Evolutionary conservation across 2,113 vertebrate species (phyloP).

Genomic region (Aramus guarauna): DNA sequence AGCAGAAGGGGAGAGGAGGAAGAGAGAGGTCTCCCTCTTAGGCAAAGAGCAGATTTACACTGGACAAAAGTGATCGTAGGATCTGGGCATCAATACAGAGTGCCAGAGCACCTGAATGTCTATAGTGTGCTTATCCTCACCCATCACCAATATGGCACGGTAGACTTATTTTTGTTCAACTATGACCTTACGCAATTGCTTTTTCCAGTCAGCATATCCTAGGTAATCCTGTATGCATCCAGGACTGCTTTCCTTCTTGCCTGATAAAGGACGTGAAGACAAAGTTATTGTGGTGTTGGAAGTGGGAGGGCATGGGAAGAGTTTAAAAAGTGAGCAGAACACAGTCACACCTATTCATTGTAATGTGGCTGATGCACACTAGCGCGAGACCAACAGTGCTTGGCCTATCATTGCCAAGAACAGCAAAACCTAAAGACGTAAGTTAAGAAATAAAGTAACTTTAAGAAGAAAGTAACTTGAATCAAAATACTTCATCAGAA

Average conservation of each 20-base stretch:
- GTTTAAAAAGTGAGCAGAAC: not conserved
- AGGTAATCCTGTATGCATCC: not conserved
- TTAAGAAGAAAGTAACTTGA: not conserved
- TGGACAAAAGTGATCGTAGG: not conserved
- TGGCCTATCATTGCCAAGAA: not conserved
- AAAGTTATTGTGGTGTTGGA: not conserved
- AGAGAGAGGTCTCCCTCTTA: not conserved
- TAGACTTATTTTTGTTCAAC: not conserved
- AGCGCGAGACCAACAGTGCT: not conserved
- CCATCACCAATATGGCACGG: not conserved
- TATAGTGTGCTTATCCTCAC: not conserved
- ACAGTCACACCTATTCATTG: not conserved
- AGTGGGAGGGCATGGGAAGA: not conserved
- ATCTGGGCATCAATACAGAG: not conserved
- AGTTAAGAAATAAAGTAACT: not conserved
- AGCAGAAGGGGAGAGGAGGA: not conserved
- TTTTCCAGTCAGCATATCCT: not conserved
- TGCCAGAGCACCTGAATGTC: not conserved
- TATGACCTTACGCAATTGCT: not conserved
- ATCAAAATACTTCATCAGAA: not conserved
- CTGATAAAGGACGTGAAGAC: not conserved
- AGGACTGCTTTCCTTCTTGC: not conserved
- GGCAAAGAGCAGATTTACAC: not conserved
- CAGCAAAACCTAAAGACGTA: not conserved
- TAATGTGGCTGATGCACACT: no score